Percentiles rank a stretch among this genome's conserved stretches.
These are phyloP conservation scores for Drosophila tanythrix DNA, from an alignment of 2,888 invertebrate species.

Conservation along the genomic window DNA sequence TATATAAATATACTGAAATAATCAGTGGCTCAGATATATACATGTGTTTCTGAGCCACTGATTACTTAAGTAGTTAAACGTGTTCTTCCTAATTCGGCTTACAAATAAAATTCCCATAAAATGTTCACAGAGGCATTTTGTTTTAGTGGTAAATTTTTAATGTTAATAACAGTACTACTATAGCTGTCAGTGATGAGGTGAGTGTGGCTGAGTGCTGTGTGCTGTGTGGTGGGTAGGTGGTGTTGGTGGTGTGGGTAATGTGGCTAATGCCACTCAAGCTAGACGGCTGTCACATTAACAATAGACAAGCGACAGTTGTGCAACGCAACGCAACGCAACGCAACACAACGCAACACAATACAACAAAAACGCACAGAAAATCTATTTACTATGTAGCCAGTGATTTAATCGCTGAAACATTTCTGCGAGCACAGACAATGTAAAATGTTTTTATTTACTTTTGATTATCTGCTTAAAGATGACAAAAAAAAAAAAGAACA, in stretches of 20 bases:
- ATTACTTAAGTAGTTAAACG: constrained; percentile 66
- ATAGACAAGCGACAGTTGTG: constrained; percentile 21
- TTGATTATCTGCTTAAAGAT: constrained; percentile 56
- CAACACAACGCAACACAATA: neutral
- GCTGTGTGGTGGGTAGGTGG: neutral
- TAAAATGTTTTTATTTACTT: constrained; percentile 59
- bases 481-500: constrained; percentile 29
- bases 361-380: constrained; percentile 11
- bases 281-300: constrained; percentile 19
- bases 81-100: constrained; percentile 53
- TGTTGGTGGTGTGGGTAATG: neutral
- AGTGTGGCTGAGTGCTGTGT: neutral
- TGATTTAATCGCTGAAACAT: constrained; percentile 39
- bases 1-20: neutral
- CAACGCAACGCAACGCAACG: neutral
- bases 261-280: constrained; percentile 22
- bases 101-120: constrained; percentile 32
- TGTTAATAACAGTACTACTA: constrained; percentile 18
- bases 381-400: constrained; percentile 49
- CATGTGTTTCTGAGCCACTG: constrained; percentile 25
- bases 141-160: constrained; percentile 38
- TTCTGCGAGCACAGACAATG: constrained; percentile 28
- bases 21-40: neutral
- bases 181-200: constrained; percentile 1
- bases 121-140: constrained; percentile 30